Percentiles rank a stretch among this genome's conserved stretches.
Evolutionary conservation across 2,113 vertebrate species (phyloP).

Genomic region (Phoxinus phoxinus): DNA sequence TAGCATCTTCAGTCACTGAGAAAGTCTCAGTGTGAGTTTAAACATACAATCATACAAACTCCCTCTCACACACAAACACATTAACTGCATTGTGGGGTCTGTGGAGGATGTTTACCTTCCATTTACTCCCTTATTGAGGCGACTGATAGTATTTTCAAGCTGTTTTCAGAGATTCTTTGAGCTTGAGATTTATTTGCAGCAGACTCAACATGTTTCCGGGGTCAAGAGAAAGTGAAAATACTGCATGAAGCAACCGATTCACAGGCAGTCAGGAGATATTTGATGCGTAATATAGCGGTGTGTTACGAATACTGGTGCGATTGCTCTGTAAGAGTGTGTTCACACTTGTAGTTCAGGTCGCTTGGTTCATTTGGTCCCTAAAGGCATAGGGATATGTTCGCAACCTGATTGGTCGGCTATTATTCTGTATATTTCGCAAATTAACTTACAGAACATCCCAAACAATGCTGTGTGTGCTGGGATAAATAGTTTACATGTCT

Average conservation of each 20-base stretch:
- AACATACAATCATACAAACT: not conserved
- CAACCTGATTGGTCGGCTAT: no score
- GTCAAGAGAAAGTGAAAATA: not conserved
- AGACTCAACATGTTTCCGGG: not conserved
- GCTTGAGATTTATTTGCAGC: not conserved
- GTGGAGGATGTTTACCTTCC: constrained; percentile 18
- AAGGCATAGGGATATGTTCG: no score
- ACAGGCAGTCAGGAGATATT: not conserved
- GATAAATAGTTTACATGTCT: no score
- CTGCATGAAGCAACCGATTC: not conserved
- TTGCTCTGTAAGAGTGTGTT: no score
- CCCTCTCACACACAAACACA: constrained; percentile 6
- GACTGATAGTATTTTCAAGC: constrained; percentile 2
- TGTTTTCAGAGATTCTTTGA: not conserved
- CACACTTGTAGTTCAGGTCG: no score
- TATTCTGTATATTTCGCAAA: no score
- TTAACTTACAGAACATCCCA: no score
- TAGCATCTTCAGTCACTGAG: not conserved
- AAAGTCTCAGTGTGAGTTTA: constrained; percentile 4
- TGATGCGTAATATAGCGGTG: not conserved
- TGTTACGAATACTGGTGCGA: no score
- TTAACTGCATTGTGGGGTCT: not conserved
- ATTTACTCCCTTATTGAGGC: not conserved
- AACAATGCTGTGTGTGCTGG: no score
- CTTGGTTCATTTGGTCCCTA: no score